Evolutionary conservation across 2,888 invertebrate genomes (phyloP).

Genomic region (Cheilosia impressa): DNA sequence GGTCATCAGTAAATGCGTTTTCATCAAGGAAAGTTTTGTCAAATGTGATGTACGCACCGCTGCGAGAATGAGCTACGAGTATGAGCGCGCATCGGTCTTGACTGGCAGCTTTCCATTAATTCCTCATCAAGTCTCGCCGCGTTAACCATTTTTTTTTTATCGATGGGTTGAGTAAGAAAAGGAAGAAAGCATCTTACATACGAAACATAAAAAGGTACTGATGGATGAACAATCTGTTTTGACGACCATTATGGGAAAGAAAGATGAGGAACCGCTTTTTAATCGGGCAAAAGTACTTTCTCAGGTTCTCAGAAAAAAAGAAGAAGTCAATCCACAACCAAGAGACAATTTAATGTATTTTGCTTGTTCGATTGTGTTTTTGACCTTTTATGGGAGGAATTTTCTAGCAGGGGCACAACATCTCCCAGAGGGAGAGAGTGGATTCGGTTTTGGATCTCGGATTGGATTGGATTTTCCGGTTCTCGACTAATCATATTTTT

Average conservation of each 20-base stretch:
- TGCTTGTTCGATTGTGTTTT: constrained; percentile 15
- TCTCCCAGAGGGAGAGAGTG: constrained; percentile 60
- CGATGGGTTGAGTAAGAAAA: constrained; percentile 52
- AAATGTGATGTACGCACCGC: constrained; percentile 57
- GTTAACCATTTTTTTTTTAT: constrained; percentile 58
- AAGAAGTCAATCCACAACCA: constrained; percentile 11
- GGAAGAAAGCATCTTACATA: constrained; percentile 53
- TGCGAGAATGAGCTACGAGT: neutral
- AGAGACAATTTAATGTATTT: neutral
- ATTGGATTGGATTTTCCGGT: constrained; percentile 72
- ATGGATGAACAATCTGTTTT: constrained; percentile 55
- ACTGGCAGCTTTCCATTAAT: constrained; percentile 74
- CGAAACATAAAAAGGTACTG: constrained; percentile 43
- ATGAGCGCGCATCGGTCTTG: constrained; percentile 37
- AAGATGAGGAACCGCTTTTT: constrained; percentile 71
- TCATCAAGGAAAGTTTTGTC: constrained; percentile 70
- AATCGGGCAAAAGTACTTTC: constrained; percentile 69
- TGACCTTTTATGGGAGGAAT: constrained; percentile 63
- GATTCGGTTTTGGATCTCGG: constrained; percentile 56
- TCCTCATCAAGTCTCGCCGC: constrained; percentile 53
- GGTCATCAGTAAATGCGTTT: constrained; percentile 49
- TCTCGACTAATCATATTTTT: constrained; percentile 66
- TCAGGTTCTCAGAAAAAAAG: constrained; percentile 64
- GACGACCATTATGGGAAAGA: constrained; percentile 63
- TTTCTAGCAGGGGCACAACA: neutral